Percentiles rank a stretch among this genome's conserved stretches.
These are phyloP conservation scores for Coranthus polyacanthus DNA, from an alignment of 2,797 vertebrate species.

Conservation along the genomic window DNA sequence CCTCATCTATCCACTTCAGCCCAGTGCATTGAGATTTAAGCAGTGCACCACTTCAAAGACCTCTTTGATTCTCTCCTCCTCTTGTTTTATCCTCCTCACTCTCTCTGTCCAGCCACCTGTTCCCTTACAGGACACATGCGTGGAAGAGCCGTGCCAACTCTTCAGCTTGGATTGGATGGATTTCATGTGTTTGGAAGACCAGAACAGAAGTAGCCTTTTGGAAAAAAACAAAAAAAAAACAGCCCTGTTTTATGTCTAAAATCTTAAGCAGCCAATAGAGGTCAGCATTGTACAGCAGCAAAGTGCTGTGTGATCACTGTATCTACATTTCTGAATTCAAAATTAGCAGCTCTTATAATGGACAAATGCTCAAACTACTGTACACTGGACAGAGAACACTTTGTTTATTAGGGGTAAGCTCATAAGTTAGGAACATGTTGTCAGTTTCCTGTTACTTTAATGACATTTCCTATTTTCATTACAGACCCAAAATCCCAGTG, in stretches of 20 bases:
- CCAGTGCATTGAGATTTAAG: conserved; percentile 39
- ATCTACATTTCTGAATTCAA: background rate
- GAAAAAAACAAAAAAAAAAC: background rate
- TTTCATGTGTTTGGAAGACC: conserved; percentile 27
- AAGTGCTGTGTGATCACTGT: background rate
- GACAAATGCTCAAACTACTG: background rate
- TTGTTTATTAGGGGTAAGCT: conserved; percentile 23
- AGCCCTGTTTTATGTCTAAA: background rate
- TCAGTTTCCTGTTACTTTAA: conserved; percentile 47
- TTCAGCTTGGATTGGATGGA: background rate
- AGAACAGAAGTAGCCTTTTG: no score
- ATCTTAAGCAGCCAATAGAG: conserved; percentile 68
- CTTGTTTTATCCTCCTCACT: conserved; percentile 33
- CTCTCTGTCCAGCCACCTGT: conserved; percentile 65
- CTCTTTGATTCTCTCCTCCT: conserved; percentile 72
- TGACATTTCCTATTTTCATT: conserved; percentile 48
- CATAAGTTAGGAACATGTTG: conserved; percentile 28
- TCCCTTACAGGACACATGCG: conserved; percentile 32
- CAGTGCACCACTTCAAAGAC: conserved; percentile 75
- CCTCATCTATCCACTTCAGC: conserved; percentile 44
- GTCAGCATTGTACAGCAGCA: conserved; percentile 69
- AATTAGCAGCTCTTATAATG: background rate
- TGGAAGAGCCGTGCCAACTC: conserved; percentile 9
- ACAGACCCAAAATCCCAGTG: conserved; percentile 48
- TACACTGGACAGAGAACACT: background rate